Percentiles rank a stretch among this genome's conserved stretches.
phyloP scores from a whole-genome alignment of 2,888 invertebrate genomes.

The Perithous albicinctus region DNA sequence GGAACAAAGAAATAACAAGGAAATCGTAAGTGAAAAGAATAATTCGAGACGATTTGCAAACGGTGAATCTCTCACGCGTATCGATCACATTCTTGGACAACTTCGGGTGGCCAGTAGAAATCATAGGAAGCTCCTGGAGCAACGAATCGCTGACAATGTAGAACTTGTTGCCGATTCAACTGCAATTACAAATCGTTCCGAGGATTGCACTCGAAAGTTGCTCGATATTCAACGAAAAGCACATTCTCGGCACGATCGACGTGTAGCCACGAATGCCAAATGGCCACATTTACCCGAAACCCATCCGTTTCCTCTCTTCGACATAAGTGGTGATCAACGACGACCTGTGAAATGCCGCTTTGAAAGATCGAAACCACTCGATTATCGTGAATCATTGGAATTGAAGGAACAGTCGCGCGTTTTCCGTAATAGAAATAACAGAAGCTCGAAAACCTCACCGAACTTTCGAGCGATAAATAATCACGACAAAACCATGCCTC shows the following conservation, averaged over 20 bases:
- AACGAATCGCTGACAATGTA: constrained; percentile 68
- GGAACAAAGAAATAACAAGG: background rate
- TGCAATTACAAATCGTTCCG: constrained; percentile 11
- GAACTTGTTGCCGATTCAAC: constrained; percentile 18
- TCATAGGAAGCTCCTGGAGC: constrained; percentile 78
- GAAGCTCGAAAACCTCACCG: background rate
- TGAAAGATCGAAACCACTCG: background rate
- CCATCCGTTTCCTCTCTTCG: background rate
- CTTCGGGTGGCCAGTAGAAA: constrained; percentile 79
- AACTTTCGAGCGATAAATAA: constrained; percentile 1
- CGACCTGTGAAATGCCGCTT: background rate
- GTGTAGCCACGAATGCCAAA: background rate
- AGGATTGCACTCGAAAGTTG: background rate
- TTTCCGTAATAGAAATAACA: background rate
- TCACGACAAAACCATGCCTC: constrained; percentile 34
- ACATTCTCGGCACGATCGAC: constrained; percentile 7
- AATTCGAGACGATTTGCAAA: constrained; percentile 64
- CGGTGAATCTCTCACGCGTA: constrained; percentile 75
- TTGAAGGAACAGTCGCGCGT: background rate
- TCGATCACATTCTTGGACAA: constrained; percentile 78
- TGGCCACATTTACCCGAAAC: background rate
- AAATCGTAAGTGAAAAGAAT: background rate
- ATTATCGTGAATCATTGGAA: background rate
- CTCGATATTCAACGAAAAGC: constrained; percentile 12
- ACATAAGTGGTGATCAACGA: background rate